Conservation (phyloP, 2,113 vertebrate genomes). For the Rutilus rutilus region DNA sequence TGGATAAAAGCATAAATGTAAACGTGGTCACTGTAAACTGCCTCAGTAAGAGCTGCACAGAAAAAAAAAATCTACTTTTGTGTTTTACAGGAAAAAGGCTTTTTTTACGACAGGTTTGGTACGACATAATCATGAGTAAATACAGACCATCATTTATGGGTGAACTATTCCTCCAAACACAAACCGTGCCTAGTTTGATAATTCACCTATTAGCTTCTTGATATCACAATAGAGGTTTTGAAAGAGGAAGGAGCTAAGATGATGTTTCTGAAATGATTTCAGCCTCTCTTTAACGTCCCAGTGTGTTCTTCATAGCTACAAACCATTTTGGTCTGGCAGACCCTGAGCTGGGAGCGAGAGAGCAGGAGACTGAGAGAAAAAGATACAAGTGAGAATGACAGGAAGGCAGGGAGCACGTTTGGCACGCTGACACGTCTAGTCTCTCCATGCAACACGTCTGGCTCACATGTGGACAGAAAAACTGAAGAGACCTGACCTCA, state of each 20-base stretch:
- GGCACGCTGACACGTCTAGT: constrained; percentile 32
- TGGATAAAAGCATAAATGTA: not conserved
- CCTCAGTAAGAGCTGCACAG: not conserved
- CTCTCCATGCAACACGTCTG: constrained; percentile 34
- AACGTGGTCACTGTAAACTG: not conserved
- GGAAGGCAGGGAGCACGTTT: constrained; percentile 29
- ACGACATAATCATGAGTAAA: not conserved
- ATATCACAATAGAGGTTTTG: not conserved
- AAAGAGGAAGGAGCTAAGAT: constrained; percentile 9
- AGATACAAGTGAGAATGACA: constrained; percentile 61
- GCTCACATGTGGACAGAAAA: constrained; percentile 13
- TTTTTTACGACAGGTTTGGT: not conserved
- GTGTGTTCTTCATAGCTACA: constrained; percentile 39
- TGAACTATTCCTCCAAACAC: not conserved
- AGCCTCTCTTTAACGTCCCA: constrained; percentile 33
- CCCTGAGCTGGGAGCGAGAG: constrained; percentile 50
- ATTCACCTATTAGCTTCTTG: constrained; percentile 16
- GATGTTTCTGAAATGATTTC: constrained; percentile 43
- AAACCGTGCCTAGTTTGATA: not conserved
- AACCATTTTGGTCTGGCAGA: constrained; percentile 59
- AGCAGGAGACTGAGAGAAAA: constrained; percentile 50
- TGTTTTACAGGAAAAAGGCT: not conserved
- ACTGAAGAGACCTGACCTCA: constrained; percentile 39
- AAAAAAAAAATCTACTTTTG: not conserved
- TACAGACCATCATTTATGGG: not conserved